These are phyloP conservation scores for Eupithecia abbreviata DNA, from an alignment of 2,888 invertebrate genomes.

Conservation along the genomic window DNA sequence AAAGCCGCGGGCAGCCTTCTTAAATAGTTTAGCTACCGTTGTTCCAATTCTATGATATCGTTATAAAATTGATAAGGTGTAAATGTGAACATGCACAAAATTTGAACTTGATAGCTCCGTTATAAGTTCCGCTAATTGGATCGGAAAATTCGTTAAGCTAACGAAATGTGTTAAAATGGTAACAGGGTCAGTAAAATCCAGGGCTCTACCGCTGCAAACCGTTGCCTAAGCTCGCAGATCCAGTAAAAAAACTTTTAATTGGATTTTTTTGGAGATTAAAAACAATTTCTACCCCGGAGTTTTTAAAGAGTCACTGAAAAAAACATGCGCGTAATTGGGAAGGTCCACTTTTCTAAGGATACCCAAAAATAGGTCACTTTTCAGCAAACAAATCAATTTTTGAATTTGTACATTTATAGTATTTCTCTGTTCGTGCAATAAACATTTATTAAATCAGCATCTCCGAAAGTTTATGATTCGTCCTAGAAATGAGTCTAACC, in stretches of 20 bases:
- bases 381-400: background rate
- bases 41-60: background rate
- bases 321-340: conserved; percentile 51
- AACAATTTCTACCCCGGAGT: conserved; percentile 70
- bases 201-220: conserved; percentile 54
- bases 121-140: background rate
- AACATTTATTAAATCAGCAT: background rate
- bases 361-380: background rate
- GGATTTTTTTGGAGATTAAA: conserved; percentile 74
- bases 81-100: background rate
- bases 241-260: conserved; percentile 72
- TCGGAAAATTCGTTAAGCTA: conserved; percentile 19
- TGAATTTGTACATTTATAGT: background rate
- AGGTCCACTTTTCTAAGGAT: conserved; percentile 15
- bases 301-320: conserved; percentile 60
- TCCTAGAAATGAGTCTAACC: background rate
- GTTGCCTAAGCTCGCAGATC: conserved; percentile 66
- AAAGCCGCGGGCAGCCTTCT: background rate
- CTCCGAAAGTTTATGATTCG: background rate
- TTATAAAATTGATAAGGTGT: background rate
- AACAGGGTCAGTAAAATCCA: conserved; percentile 53
- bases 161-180: conserved; percentile 51
- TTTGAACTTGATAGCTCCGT: background rate
- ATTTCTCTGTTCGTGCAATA: background rate
- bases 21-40: background rate